These are phyloP conservation scores for Teleiodes luculella DNA, from an alignment of 2,888 invertebrate genomes.

Conservation along the genomic window DNA sequence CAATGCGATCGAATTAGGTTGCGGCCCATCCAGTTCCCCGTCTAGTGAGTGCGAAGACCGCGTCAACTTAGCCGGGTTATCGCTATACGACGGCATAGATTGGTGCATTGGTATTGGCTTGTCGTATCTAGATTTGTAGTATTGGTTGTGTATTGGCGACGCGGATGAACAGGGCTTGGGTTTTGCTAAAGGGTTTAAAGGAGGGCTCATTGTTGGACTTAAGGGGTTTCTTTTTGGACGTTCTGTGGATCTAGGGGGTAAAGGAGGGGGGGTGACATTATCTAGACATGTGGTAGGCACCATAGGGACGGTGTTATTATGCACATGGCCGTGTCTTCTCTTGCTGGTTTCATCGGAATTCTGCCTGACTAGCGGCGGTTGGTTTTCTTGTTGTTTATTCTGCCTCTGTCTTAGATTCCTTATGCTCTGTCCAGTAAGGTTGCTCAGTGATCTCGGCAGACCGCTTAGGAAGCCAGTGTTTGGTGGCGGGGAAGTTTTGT, in stretches of 20 bases:
- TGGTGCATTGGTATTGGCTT: constrained; percentile 48
- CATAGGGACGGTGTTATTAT: constrained; percentile 60
- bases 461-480: constrained; percentile 64
- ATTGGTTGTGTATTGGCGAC: constrained; percentile 34
- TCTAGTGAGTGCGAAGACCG: constrained; percentile 65
- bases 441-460: constrained; percentile 67
- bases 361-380: constrained; percentile 50
- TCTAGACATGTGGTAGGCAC: constrained; percentile 68
- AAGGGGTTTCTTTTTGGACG: constrained; percentile 47
- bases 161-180: constrained; percentile 39
- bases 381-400: constrained; percentile 41
- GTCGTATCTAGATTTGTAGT: constrained; percentile 37
- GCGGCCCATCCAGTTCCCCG: constrained; percentile 61
- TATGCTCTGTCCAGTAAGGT: constrained; percentile 68
- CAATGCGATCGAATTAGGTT: constrained; percentile 80
- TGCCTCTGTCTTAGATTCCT: constrained; percentile 54
- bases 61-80: constrained; percentile 40
- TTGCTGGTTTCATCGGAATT: constrained; percentile 53
- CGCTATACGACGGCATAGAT: constrained; percentile 50
- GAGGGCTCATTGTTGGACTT: constrained; percentile 32
- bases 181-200: constrained; percentile 44
- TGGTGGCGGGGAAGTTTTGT: constrained; percentile 32
- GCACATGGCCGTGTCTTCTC: constrained; percentile 41
- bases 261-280: constrained; percentile 57
- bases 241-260: constrained; percentile 57